Conservation (phyloP, 1,140 invertebrate genomes). For the Zaprionus capensis region DNA sequence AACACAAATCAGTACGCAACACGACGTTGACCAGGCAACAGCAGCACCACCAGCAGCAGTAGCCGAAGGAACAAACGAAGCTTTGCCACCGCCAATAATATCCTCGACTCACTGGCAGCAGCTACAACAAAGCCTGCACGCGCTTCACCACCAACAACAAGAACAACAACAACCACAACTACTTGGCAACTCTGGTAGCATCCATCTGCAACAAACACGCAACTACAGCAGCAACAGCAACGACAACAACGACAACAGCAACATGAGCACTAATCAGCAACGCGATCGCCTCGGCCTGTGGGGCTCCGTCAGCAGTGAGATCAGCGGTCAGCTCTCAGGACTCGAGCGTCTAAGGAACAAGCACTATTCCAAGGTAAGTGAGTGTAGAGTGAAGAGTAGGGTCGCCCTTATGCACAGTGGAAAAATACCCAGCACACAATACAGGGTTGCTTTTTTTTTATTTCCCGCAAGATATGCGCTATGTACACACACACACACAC, state of each 20-base stretch:
- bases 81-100: constrained; percentile 49
- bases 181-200: constrained; percentile 25
- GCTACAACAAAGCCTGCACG: constrained; percentile 62
- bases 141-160: constrained; percentile 53
- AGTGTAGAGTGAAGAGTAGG: constrained; percentile 54
- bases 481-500: constrained; percentile 7
- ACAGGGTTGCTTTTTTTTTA: constrained; percentile 30
- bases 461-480: constrained; percentile 2
- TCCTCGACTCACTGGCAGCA: constrained; percentile 73
- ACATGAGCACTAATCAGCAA: constrained; percentile 37
- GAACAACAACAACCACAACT: constrained; percentile 24
- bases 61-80: constrained; percentile 8
- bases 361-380: constrained; percentile 79
- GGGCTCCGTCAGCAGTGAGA: constrained; percentile 71
- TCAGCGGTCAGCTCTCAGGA: constrained; percentile 67
- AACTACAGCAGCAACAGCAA: constrained; percentile 34
- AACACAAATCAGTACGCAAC: constrained; percentile 81
- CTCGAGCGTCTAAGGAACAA: constrained; percentile 66
- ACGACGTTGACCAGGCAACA: constrained; percentile 60
- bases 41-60: constrained; percentile 28
- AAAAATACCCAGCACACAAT: constrained; percentile 5
- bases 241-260: constrained; percentile 33
- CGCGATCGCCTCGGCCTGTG: constrained; percentile 76
- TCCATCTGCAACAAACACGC: constrained; percentile 47
- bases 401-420: constrained; percentile 9